Evolutionary conservation across 2,888 invertebrate genomes (phyloP).

Genomic region (Scelioninae gen. 2): DNA sequence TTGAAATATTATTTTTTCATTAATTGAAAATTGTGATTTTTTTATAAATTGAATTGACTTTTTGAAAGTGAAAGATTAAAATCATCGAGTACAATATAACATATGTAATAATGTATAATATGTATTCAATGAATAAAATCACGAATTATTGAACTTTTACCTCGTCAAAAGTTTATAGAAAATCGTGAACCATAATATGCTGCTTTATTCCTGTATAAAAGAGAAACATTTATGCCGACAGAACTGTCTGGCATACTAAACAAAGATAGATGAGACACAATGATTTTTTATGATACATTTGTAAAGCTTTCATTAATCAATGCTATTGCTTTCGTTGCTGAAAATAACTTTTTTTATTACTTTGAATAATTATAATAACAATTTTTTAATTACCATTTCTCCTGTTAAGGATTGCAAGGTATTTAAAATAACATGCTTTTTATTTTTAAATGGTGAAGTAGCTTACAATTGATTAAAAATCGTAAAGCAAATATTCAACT

Average conservation of each 20-base stretch:
- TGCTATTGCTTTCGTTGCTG: neutral
- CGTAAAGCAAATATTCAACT: too few species aligned
- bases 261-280: neutral
- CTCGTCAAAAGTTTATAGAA: constrained; percentile 27
- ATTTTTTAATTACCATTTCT: neutral
- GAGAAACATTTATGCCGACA: neutral
- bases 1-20: too few species aligned
- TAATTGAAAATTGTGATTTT: neutral
- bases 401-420: constrained; percentile 10
- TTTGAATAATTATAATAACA: neutral
- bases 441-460: neutral
- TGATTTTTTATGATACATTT: neutral
- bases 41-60: neutral
- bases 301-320: constrained; percentile 5
- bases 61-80: constrained; percentile 11
- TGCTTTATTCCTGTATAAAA: constrained; percentile 26
- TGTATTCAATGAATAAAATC: constrained; percentile 49
- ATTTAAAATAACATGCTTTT: constrained; percentile 13
- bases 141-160: constrained; percentile 43
- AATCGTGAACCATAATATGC: constrained; percentile 8
- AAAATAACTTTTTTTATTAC: neutral
- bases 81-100: constrained; percentile 50
- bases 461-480: too few species aligned
- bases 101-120: constrained; percentile 56
- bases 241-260: constrained; percentile 24